Evolutionary conservation across 35 echinoderm and acorn worm species (phyloP).

Genomic region (Antedon bifida): DNA sequence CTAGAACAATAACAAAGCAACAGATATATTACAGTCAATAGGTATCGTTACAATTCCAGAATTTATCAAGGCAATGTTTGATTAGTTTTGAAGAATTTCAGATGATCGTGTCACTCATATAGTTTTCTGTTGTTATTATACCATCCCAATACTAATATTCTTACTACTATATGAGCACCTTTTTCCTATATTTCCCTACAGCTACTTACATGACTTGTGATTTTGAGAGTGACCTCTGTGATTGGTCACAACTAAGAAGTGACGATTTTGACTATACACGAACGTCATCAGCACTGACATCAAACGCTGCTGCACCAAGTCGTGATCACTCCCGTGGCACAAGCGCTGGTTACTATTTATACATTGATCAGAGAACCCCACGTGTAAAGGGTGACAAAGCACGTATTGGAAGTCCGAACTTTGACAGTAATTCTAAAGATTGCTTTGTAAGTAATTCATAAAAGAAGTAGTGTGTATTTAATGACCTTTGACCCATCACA

Average conservation of each 20-base stretch:
- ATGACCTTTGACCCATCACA: too few species aligned
- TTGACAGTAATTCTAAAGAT: background rate
- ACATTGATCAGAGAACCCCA: constrained; percentile 8
- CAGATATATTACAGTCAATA: too few species aligned
- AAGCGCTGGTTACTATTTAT: constrained; percentile 18
- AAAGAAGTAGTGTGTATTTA: too few species aligned
- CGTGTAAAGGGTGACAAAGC: background rate
- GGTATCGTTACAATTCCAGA: too few species aligned
- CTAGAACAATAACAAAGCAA: too few species aligned
- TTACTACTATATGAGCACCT: too few species aligned
- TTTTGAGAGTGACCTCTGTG: constrained; percentile 43
- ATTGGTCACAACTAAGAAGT: background rate
- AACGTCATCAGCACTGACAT: constrained; percentile 2
- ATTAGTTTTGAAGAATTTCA: too few species aligned
- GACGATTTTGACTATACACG: constrained; percentile 22
- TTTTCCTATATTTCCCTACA: background rate
- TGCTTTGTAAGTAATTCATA: background rate
- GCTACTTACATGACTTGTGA: constrained; percentile 23
- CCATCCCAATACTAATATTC: too few species aligned
- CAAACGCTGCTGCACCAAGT: constrained; percentile 25
- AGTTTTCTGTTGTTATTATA: too few species aligned
- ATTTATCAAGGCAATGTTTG: too few species aligned
- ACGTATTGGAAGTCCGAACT: constrained; percentile 3
- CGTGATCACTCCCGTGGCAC: constrained; percentile 45
- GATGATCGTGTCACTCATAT: too few species aligned